These are phyloP conservation scores for Zygothrica quintamaculata DNA, from an alignment of 2,888 invertebrate genomes.

Conservation along the genomic window DNA sequence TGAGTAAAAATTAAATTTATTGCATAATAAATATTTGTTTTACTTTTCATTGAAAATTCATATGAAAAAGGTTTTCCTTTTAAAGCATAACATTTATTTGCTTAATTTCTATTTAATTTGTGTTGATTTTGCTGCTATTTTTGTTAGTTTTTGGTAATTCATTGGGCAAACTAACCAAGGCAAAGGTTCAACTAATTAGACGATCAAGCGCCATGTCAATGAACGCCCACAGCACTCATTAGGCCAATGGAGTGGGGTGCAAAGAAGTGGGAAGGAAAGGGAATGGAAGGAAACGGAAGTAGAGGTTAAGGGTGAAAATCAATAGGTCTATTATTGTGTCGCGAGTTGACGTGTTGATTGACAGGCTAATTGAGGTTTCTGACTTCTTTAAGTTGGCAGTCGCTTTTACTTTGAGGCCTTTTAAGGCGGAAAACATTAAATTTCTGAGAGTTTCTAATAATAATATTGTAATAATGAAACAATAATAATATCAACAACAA, in stretches of 20 bases:
- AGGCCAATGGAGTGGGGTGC: no score
- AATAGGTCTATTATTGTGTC: constrained; percentile 70
- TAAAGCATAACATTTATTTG: no score
- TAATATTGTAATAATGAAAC: constrained; percentile 58
- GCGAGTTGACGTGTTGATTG: constrained; percentile 66
- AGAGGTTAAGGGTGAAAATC: constrained; percentile 56
- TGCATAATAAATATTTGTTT: no score
- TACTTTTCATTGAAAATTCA: no score
- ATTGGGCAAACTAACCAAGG: constrained; percentile 27
- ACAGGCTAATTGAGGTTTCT: constrained; percentile 74
- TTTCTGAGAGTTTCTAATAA: constrained; percentile 52
- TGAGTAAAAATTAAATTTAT: no score
- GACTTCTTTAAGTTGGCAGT: constrained; percentile 58
- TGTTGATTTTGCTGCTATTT: no score
- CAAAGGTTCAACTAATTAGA: constrained; percentile 59
- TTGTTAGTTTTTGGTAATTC: neutral
- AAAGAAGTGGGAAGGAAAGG: no score
- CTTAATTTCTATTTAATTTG: no score
- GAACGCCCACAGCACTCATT: constrained; percentile 50
- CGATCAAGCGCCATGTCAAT: constrained; percentile 56
- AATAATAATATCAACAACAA: constrained; percentile 15
- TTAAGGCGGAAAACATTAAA: neutral
- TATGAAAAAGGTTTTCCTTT: no score
- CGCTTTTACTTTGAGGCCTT: constrained; percentile 32
- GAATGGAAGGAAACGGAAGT: no score